These are phyloP conservation scores for Dissostichus mawsoni DNA, from an alignment of 2,113 vertebrate species.

Conservation along the genomic window DNA sequence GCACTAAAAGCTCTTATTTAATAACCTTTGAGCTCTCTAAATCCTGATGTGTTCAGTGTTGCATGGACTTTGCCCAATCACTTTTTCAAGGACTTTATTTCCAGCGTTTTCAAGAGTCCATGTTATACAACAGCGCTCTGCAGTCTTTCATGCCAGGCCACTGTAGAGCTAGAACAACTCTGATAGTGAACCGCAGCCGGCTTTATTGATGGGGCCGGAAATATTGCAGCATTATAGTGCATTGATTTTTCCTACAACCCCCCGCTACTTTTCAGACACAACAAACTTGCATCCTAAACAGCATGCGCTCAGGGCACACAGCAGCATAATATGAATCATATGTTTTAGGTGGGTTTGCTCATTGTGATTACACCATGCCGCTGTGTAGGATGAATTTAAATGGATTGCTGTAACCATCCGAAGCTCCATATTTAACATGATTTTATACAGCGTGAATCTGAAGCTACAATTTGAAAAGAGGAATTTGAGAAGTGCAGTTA, in stretches of 20 bases:
- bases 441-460: too few species aligned
- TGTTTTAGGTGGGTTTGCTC: constrained; percentile 30
- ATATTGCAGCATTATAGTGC: constrained; percentile 61
- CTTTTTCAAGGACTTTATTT: constrained; percentile 29
- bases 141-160: constrained; percentile 2
- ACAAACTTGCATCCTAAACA: constrained; percentile 55
- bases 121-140: constrained; percentile 37
- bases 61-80: background rate
- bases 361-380: background rate
- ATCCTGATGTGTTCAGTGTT: constrained; percentile 5
- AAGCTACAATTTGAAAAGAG: background rate
- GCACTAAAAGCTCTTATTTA: too few species aligned
- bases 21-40: background rate
- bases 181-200: constrained; percentile 31
- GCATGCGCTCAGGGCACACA: constrained; percentile 35
- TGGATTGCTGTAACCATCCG: background rate
- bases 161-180: constrained; percentile 20
- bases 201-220: constrained; percentile 61
- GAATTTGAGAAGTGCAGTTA: background rate
- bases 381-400: constrained; percentile 1
- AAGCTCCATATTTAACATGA: background rate
- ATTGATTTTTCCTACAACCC: constrained; percentile 69
- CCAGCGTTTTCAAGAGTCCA: constrained; percentile 31
- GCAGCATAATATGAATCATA: constrained; percentile 42
- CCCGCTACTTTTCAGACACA: constrained; percentile 61